Conservation (phyloP, 2,797 vertebrate species). For the Gouania willdenowi region DNA sequence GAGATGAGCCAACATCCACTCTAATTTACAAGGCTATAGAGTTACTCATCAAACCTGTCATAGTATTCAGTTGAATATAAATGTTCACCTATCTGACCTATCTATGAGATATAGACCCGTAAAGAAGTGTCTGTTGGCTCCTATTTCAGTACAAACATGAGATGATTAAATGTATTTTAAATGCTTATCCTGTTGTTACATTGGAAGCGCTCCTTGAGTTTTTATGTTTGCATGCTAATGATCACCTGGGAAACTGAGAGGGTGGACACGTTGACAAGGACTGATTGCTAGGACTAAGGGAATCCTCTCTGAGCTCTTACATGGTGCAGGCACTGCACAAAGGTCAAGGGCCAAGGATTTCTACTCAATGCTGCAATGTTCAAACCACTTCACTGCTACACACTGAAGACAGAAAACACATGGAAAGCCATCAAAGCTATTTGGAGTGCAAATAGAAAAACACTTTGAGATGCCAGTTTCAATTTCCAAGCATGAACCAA, state of each 20-base stretch:
- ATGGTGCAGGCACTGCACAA: slow-evolving; percentile 53
- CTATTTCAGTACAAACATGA: too few relatives aligned
- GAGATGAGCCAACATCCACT: not conserved
- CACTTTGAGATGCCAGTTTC: slow-evolving; percentile 75
- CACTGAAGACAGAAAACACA: slow-evolving; percentile 43
- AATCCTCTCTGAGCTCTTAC: slow-evolving; percentile 58
- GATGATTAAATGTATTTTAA: too few relatives aligned
- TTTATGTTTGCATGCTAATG: slow-evolving; percentile 51
- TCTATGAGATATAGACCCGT: too few relatives aligned
- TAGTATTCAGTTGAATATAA: too few relatives aligned
- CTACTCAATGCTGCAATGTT: slow-evolving; percentile 54
- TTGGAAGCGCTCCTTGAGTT: slow-evolving; percentile 2
- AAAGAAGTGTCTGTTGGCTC: too few relatives aligned
- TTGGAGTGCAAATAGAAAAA: slow-evolving; percentile 71
- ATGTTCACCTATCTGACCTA: too few relatives aligned
- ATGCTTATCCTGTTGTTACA: too few relatives aligned
- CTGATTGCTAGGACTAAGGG: slow-evolving; percentile 56
- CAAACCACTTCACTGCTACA: slow-evolving; percentile 46
- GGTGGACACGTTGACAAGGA: slow-evolving; percentile 53
- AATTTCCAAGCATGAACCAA: slow-evolving; percentile 64
- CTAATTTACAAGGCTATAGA: not conserved
- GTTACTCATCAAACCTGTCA: too few relatives aligned
- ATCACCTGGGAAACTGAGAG: slow-evolving; percentile 36
- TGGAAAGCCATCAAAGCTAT: slow-evolving; percentile 61
- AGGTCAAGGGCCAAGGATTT: slow-evolving; percentile 70